Evolutionary conservation across 2,113 vertebrate species (phyloP).

Genomic region (Peromyscus maniculatus): DNA sequence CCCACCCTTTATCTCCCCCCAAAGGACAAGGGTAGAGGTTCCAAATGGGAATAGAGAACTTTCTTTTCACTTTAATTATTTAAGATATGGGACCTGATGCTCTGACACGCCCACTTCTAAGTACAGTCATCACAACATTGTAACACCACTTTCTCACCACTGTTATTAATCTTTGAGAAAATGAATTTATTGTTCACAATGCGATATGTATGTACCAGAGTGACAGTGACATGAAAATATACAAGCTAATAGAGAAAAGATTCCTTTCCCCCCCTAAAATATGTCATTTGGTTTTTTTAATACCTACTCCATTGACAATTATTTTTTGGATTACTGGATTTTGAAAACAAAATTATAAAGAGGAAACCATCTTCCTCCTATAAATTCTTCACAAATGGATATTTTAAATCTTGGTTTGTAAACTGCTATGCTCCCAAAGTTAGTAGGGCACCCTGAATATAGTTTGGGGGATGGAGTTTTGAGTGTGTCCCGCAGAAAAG

Average conservation of each 20-base stretch:
- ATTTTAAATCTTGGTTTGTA: slow-evolving; percentile 39
- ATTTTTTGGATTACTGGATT: neutral
- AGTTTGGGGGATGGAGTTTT: neutral
- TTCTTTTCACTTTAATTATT: slow-evolving; percentile 32
- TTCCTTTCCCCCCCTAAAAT: neutral
- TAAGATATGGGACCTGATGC: neutral
- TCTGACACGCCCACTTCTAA: neutral
- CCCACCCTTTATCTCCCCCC: neutral
- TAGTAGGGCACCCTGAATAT: neutral
- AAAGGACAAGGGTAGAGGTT: neutral
- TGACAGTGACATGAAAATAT: neutral
- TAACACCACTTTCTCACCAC: neutral
- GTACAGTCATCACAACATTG: neutral
- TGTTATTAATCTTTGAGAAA: slow-evolving; percentile 16
- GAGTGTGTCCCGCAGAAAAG: neutral
- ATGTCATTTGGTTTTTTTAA: neutral
- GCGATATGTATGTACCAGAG: neutral
- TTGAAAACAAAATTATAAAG: slow-evolving; percentile 24
- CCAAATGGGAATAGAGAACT: neutral
- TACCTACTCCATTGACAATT: neutral
- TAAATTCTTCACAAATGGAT: neutral
- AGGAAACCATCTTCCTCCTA: neutral
- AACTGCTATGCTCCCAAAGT: neutral
- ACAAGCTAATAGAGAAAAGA: neutral
- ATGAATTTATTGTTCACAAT: neutral